Conservation (phyloP, 2,113 vertebrate species). For the Catagonus wagneri region DNA sequence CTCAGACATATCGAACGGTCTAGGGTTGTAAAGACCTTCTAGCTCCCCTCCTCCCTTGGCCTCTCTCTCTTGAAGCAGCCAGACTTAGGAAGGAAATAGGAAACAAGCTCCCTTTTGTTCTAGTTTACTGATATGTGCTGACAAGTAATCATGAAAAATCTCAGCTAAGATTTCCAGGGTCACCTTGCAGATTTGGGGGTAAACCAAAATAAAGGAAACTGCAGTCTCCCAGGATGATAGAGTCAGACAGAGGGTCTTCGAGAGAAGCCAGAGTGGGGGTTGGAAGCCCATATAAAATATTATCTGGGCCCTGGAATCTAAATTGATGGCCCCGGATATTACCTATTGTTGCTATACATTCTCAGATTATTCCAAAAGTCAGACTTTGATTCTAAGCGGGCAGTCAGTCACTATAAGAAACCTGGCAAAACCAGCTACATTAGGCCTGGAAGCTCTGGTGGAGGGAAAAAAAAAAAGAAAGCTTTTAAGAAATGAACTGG, state of each 20-base stretch:
- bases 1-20: not conserved
- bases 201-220: not conserved
- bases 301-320: not conserved
- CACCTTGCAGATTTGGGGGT: not conserved
- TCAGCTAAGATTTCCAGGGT: constrained; percentile 42
- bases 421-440: not conserved
- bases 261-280: not conserved
- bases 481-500: constrained; percentile 21
- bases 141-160: not conserved
- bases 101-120: constrained; percentile 58
- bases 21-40: not conserved
- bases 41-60: not conserved
- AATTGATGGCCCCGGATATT: not conserved
- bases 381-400: not conserved
- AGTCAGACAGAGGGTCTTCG: not conserved
- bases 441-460: not conserved
- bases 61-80: constrained; percentile 17
- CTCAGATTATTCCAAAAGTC: constrained; percentile 18
- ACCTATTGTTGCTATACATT: not conserved
- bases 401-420: not conserved
- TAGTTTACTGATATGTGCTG: constrained; percentile 24
- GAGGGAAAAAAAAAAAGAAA: not conserved
- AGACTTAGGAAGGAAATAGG: not conserved
- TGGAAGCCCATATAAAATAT: not conserved
- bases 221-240: not conserved